Conservation (phyloP, 2,888 invertebrate species). For the Himalopsyche tibetana region DNA sequence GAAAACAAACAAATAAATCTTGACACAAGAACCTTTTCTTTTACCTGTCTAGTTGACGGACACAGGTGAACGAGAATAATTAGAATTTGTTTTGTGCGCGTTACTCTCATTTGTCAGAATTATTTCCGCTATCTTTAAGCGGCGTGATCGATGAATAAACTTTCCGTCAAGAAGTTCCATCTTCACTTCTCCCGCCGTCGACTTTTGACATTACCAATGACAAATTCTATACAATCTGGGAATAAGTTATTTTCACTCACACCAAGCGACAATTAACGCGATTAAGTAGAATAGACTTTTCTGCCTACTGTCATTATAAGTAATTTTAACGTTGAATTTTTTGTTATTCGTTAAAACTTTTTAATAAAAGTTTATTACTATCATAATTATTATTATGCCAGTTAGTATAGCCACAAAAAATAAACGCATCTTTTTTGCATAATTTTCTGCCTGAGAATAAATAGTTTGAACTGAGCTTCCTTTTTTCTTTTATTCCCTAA, state of each 20-base stretch:
- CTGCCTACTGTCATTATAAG: conserved; percentile 4
- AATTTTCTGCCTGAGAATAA: too few relatives aligned
- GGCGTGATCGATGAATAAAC: conserved; percentile 44
- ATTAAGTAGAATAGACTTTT: conserved; percentile 19
- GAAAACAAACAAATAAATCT: conserved; percentile 39
- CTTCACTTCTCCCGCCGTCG: not conserved
- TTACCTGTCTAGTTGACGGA: conserved; percentile 42
- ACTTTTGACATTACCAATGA: conserved; percentile 35
- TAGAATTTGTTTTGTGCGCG: conserved; percentile 56
- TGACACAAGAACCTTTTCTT: conserved; percentile 22
- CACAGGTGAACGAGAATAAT: conserved; percentile 48
- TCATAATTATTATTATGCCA: too few relatives aligned
- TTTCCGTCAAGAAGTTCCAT: not conserved
- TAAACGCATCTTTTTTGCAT: too few relatives aligned
- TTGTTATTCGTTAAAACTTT: too few relatives aligned
- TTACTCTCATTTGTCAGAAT: conserved; percentile 55
- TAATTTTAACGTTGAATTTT: not conserved
- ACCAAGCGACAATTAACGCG: conserved; percentile 13
- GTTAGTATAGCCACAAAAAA: too few relatives aligned
- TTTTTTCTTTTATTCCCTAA: too few relatives aligned
- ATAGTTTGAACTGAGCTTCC: too few relatives aligned
- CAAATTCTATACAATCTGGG: conserved; percentile 37
- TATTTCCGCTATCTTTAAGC: conserved; percentile 55
- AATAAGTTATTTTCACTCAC: conserved; percentile 33
- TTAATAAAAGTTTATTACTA: too few relatives aligned